These are phyloP conservation scores for Channallabes apus DNA, from an alignment of 2,797 vertebrate genomes.

Conservation along the genomic window DNA sequence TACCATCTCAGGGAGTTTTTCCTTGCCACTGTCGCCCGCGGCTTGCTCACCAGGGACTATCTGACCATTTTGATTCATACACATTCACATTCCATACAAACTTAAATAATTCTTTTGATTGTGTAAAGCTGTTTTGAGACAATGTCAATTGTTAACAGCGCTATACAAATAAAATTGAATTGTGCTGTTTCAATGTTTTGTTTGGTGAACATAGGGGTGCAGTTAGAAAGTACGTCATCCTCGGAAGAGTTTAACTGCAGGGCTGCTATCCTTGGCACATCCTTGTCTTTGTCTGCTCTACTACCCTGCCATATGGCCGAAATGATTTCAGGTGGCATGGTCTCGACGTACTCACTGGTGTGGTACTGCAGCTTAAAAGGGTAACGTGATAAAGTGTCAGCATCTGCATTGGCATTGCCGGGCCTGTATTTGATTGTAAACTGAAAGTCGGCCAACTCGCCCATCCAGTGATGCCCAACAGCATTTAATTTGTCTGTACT, in stretches of 20 bases:
- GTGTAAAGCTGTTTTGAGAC: too few species aligned
- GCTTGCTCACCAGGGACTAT: too few species aligned
- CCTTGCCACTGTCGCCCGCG: too few species aligned
- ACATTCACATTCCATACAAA: too few species aligned
- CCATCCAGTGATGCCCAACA: neutral
- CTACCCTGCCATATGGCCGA: neutral
- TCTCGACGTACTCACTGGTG: constrained; percentile 18
- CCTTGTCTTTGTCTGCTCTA: neutral
- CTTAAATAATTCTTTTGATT: too few species aligned
- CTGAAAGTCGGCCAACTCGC: neutral
- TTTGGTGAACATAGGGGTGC: neutral
- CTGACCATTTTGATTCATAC: too few species aligned
- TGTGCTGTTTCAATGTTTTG: neutral
- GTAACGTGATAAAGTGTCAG: constrained; percentile 2
- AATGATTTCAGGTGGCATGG: constrained; percentile 1
- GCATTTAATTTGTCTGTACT: too few species aligned
- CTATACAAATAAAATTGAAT: too few species aligned
- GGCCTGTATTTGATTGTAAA: neutral
- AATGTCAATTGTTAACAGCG: too few species aligned
- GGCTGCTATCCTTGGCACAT: neutral
- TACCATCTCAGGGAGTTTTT: too few species aligned
- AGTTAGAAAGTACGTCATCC: neutral
- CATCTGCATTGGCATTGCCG: neutral
- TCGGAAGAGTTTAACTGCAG: neutral
- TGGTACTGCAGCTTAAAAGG: neutral